Evolutionary conservation across 2,888 invertebrate species (phyloP).

Genomic region (Neelides folsomi): DNA sequence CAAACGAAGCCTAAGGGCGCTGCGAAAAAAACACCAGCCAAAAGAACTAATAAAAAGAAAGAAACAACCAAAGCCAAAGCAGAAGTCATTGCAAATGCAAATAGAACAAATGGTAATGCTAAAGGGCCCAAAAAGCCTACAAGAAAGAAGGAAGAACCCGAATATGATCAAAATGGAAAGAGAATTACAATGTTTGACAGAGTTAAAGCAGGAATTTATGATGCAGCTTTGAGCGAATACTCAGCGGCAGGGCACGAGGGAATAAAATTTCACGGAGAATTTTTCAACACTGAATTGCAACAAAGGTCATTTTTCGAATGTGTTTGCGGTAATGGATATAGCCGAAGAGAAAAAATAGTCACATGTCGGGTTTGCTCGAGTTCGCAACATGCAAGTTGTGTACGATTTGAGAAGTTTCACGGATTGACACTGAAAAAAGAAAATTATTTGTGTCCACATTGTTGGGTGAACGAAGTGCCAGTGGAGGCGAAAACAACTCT

Average conservation of each 20-base stretch:
- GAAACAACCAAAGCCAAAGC: constrained; percentile 3
- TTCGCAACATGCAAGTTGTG: constrained; percentile 52
- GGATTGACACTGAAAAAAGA: neutral
- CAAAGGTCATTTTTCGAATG: constrained; percentile 38
- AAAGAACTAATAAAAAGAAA: constrained; percentile 6
- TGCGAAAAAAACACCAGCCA: neutral
- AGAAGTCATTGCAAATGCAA: too few relatives aligned
- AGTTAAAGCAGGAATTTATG: constrained; percentile 26
- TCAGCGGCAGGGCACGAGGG: constrained; percentile 15
- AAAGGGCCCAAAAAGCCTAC: too few relatives aligned
- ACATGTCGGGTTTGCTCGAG: constrained; percentile 47
- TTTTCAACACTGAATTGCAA: constrained; percentile 32
- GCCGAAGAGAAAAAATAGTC: constrained; percentile 33
- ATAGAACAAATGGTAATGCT: constrained; percentile 1
- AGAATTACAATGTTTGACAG: constrained; percentile 22
- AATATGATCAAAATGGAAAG: too few relatives aligned
- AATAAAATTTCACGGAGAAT: constrained; percentile 26
- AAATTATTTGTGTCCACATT: constrained; percentile 28
- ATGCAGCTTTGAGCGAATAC: constrained; percentile 24
- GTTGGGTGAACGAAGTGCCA: constrained; percentile 36
- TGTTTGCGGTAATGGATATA: constrained; percentile 37
- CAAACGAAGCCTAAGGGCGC: neutral
- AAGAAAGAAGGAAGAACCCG: too few relatives aligned
- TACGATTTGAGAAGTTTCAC: constrained; percentile 38
- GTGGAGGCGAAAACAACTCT: constrained; percentile 51